These are phyloP conservation scores for Macaria notata DNA, from an alignment of 2,888 invertebrate species.

Conservation along the genomic window DNA sequence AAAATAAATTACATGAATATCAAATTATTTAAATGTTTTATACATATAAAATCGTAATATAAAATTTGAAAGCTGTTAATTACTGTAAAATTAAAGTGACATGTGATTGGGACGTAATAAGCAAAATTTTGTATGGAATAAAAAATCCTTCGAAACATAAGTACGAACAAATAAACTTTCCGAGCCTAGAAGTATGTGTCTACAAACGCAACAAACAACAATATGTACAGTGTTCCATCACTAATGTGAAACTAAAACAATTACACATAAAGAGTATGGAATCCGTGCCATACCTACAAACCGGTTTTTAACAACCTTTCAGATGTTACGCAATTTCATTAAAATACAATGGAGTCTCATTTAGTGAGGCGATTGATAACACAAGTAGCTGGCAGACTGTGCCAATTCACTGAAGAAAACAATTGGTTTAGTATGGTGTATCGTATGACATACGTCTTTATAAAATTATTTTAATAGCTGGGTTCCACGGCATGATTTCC, in stretches of 20 bases:
- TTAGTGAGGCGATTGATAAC: slow-evolving; percentile 16
- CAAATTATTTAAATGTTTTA: too few relatives aligned
- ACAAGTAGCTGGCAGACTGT: slow-evolving; percentile 18
- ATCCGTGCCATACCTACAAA: slow-evolving; percentile 6
- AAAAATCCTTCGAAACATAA: too few relatives aligned
- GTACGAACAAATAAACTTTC: too few relatives aligned
- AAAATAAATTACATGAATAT: too few relatives aligned
- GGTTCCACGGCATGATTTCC: too few relatives aligned
- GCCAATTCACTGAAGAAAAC: slow-evolving; percentile 23
- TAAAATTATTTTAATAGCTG: not conserved
- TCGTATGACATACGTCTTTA: slow-evolving; percentile 1
- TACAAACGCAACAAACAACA: too few relatives aligned
- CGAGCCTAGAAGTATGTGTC: too few relatives aligned
- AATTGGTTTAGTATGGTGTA: slow-evolving; percentile 10
- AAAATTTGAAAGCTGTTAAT: too few relatives aligned
- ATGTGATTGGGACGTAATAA: too few relatives aligned
- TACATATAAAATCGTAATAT: too few relatives aligned
- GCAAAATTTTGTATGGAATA: too few relatives aligned
- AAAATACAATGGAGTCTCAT: slow-evolving; percentile 23
- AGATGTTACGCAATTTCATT: slow-evolving; percentile 29
- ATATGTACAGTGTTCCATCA: not conserved
- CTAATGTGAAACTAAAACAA: slow-evolving; percentile 6
- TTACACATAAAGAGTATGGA: slow-evolving; percentile 5
- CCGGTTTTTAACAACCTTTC: slow-evolving; percentile 26
- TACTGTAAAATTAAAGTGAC: too few relatives aligned